phyloP scores from a whole-genome alignment of 2,113 vertebrate genomes.

The Fulica atra region DNA sequence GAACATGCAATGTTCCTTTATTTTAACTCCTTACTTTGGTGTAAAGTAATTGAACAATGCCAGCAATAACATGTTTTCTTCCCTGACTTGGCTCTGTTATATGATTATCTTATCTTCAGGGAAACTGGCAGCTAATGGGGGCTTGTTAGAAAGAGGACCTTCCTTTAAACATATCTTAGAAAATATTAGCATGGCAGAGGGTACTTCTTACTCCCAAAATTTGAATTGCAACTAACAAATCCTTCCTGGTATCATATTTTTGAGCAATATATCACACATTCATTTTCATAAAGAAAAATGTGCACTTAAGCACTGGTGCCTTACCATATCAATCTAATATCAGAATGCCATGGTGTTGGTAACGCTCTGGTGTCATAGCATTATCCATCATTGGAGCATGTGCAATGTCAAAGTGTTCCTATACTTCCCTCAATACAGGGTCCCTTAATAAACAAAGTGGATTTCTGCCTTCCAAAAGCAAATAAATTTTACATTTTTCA shows the following conservation, averaged over 20 bases:
- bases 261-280: neutral
- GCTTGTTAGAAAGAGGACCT: neutral
- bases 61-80: neutral
- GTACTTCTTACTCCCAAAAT: neutral
- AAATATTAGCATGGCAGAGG: accelerated
- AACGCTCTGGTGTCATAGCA: neutral
- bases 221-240: neutral
- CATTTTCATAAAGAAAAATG: neutral
- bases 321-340: neutral
- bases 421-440: too few species aligned
- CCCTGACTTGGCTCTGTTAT: neutral
- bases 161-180: neutral
- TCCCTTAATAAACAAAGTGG: neutral
- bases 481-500: neutral
- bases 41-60: neutral
- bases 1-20: neutral
- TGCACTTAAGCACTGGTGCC: neutral
- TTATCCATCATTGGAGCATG: neutral
- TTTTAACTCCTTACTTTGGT: neutral
- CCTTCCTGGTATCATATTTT: neutral
- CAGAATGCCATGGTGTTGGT: neutral
- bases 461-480: neutral
- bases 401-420: neutral
- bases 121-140: neutral
- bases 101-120: neutral